Evolutionary conservation across 2,797 vertebrate species (phyloP).

Genomic region (Sciaenops ocellatus): DNA sequence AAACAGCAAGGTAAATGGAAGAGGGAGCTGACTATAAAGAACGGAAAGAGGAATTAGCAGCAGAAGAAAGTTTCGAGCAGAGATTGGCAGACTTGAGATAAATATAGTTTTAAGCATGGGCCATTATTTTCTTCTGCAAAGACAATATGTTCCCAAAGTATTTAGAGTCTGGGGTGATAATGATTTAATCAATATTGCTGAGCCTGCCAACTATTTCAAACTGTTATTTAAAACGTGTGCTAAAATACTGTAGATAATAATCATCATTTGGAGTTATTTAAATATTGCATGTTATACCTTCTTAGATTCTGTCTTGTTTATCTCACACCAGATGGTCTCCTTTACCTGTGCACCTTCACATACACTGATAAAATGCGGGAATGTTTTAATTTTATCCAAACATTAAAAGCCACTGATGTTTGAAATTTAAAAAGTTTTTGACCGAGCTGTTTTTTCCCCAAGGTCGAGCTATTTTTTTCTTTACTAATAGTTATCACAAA

Average conservation of each 20-base stretch:
- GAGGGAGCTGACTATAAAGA: conserved; percentile 70
- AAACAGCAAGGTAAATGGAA: conserved; percentile 73
- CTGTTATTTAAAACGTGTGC: conserved; percentile 27
- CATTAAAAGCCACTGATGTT: conserved; percentile 35
- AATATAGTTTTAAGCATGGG: conserved; percentile 59
- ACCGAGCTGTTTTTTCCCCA: conserved; percentile 24
- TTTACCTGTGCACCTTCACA: conserved; percentile 28
- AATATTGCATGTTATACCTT: conserved; percentile 44
- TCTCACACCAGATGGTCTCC: conserved; percentile 55
- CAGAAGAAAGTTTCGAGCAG: conserved; percentile 64
- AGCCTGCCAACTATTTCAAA: conserved; percentile 28
- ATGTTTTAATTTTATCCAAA: conserved; percentile 49
- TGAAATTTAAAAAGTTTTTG: conserved; percentile 30
- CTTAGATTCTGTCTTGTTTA: conserved; percentile 41
- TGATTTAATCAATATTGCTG: conserved; percentile 51
- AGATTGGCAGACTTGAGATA: conserved; percentile 58
- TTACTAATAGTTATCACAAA: background rate
- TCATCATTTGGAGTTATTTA: conserved; percentile 42
- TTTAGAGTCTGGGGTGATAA: conserved; percentile 37
- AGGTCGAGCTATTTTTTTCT: conserved; percentile 37
- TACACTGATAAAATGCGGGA: conserved; percentile 26
- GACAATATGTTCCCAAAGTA: conserved; percentile 41
- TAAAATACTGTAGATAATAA: conserved; percentile 30
- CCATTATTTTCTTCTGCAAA: conserved; percentile 49
- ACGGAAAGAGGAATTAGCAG: conserved; percentile 62